Conservation (phyloP, 2,797 vertebrate species). For the Erethizon dorsatum region DNA sequence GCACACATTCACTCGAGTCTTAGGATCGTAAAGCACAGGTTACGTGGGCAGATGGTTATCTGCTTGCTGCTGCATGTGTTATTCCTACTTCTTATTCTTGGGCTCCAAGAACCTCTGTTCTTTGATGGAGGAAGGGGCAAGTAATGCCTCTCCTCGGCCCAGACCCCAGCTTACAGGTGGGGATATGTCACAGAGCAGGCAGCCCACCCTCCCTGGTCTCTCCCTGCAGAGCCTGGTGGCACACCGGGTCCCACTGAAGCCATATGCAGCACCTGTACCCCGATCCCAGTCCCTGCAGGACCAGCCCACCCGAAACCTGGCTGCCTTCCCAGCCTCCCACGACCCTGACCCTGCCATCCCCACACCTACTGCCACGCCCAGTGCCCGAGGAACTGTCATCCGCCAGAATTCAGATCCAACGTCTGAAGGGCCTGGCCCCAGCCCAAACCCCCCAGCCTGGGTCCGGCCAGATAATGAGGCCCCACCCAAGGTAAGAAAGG, state of each 20-base stretch:
- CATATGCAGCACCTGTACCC: constrained; percentile 95
- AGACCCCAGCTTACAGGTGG: constrained; percentile 45
- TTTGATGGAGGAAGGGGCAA: background rate
- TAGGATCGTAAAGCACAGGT: background rate
- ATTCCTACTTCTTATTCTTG: background rate
- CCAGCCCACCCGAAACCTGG: constrained; percentile 96
- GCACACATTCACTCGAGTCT: rapidly evolving
- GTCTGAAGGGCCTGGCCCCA: constrained; percentile 93
- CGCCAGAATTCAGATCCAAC: constrained; percentile 97
- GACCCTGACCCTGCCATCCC: constrained; percentile 88
- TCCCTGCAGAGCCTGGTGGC: constrained; percentile 95
- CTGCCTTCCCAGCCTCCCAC: constrained; percentile 94
- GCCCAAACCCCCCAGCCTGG: constrained; percentile 92
- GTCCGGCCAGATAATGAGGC: constrained; percentile 93
- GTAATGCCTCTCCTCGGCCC: constrained; percentile 5
- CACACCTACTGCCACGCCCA: constrained; percentile 87
- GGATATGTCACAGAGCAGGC: constrained; percentile 2
- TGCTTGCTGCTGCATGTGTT: background rate
- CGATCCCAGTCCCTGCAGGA: constrained; percentile 97
- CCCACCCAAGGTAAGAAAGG: constrained; percentile 91
- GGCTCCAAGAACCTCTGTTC: background rate
- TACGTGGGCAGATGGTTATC: background rate
- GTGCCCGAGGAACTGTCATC: constrained; percentile 93
- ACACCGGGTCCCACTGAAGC: constrained; percentile 96
- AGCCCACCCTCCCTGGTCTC: constrained; percentile 79